Conservation (phyloP, 2,113 vertebrate species). For the Collichthys lucidus region DNA sequence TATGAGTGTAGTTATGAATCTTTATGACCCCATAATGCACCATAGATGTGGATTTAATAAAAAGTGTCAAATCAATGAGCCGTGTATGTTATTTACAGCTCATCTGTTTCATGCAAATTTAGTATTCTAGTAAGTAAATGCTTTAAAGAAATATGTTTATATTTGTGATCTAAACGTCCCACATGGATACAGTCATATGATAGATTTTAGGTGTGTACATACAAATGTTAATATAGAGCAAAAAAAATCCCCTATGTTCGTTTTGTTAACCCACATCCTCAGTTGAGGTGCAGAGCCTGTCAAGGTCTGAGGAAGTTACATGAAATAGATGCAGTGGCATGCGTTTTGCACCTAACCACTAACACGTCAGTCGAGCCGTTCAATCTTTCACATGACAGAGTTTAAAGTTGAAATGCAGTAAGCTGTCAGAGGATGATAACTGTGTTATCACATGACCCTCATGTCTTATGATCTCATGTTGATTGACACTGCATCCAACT, state of each 20-base stretch:
- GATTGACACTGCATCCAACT: not conserved
- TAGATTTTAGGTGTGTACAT: no score
- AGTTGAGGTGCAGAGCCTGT: not conserved
- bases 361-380: not conserved
- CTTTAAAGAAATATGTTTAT: not conserved
- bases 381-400: no score
- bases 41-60: no score
- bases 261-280: not conserved
- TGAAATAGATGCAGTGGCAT: not conserved
- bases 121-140: not conserved
- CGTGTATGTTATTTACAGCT: not conserved
- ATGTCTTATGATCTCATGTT: not conserved
- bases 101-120: not conserved
- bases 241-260: not conserved
- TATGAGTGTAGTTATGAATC: no score
- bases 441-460: no score
- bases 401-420: not conserved
- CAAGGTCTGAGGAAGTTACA: no score
- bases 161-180: no score
- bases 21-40: no score
- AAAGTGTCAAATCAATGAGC: not conserved
- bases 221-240: not conserved
- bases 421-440: not conserved
- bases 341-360: not conserved
- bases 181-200: not conserved